These are phyloP conservation scores for Rhimphoctona megacephalus DNA, from an alignment of 2,888 invertebrate species.

Conservation along the genomic window DNA sequence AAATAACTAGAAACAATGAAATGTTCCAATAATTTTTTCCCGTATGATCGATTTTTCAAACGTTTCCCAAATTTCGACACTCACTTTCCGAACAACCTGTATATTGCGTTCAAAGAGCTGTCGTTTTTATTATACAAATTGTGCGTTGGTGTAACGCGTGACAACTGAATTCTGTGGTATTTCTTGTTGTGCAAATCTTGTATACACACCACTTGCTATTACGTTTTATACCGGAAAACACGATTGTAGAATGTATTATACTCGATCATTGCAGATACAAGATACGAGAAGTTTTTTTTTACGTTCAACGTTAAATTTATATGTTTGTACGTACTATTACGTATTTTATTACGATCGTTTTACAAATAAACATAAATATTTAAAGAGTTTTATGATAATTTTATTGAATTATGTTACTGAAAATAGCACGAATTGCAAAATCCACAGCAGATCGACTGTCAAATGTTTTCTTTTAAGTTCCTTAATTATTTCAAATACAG, in stretches of 20 bases:
- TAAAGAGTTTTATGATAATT: neutral
- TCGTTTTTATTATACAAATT: constrained; percentile 29
- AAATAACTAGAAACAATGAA: neutral
- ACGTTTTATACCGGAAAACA: constrained; percentile 39
- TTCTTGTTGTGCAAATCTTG: constrained; percentile 43
- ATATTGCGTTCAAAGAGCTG: neutral
- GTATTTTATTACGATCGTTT: neutral
- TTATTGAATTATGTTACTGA: neutral
- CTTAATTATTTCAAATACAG: neutral
- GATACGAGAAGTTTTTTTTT: constrained; percentile 37
- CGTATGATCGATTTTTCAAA: neutral
- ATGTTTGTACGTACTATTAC: neutral
- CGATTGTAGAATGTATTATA: constrained; percentile 48
- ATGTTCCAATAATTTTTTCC: neutral
- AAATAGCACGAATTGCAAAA: neutral
- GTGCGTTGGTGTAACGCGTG: constrained; percentile 62
- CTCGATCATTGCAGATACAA: constrained; percentile 39
- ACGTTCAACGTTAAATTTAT: constrained; percentile 4
- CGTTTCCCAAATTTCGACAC: neutral
- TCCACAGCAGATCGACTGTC: neutral
- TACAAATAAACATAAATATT: neutral
- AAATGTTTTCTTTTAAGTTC: neutral
- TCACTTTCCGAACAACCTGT: constrained; percentile 1
- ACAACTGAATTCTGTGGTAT: constrained; percentile 63
- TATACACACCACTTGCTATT: constrained; percentile 16